Evolutionary conservation across 2,888 invertebrate species (phyloP), one percentile per base, ranked within the genome.

Genomic region (Zaprionus obscuricornis): DNA sequence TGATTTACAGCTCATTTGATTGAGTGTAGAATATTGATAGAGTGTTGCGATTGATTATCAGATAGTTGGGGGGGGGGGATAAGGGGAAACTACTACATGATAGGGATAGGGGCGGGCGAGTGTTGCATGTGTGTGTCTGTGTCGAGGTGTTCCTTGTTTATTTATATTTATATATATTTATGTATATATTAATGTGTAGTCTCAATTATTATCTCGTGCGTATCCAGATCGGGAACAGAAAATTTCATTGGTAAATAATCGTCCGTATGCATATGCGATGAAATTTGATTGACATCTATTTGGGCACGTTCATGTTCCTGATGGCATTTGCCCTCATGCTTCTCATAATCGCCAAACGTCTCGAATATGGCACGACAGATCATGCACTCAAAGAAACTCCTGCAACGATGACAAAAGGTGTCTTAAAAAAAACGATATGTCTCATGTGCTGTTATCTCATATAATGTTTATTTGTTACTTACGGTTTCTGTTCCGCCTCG

Each of bases 181-280:
- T 40, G 22, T 54, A 24, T 58, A 31, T 39, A 36, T 69, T 78
- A 88, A 74, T 88, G 88, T 54, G 87, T 88, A 68, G 88, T 88
- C 74, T 88, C 89, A 77, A 88, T 88, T 10, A 88, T 87, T 60
- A 88, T 88, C 66, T 88, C 88, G 57, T 88, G 88, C 46, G 88
- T 87, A 65, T 88, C 89, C 66, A 83, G 71, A 66, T 88, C 88
- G 34, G 88, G 82, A 39, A 88, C 88, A 62, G 86, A 78, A 62
- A 86, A 88, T 59, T 88, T 88, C 65, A 88, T 85, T 33, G 87
- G 88, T 50, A 87, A 77, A 71, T 73, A 88, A 39, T 83, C 85
- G 14, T 87, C 88, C 57, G 87, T 66, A 40, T 88, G 77, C 49
- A 71, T 85, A 47, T 86, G 86, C 22, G 69, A 46, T n/a, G n/a